A percentile compares a stretch with the other conserved stretches of the same genome.
Evolutionary conservation across 2,888 invertebrate species (phyloP).

Genomic region (Melitaea athalia): DNA sequence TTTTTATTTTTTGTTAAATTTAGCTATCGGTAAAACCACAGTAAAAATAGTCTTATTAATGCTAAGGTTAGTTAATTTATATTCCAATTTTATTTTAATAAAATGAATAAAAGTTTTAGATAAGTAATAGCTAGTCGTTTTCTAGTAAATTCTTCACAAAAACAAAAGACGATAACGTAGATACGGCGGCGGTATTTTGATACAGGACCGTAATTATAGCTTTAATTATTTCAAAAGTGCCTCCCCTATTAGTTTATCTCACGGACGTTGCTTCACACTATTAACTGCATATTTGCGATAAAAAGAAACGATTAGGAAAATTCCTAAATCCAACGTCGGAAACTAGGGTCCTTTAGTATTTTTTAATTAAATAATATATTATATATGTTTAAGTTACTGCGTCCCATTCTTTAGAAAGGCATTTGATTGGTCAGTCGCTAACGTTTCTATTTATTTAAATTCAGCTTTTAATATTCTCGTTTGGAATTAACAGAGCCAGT

Average conservation of each 20-base stretch:
- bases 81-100: not conserved
- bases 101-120: not conserved
- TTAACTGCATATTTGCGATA: constrained; percentile 64
- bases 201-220: constrained; percentile 42
- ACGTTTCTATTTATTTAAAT: constrained; percentile 31
- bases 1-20: too few relatives aligned
- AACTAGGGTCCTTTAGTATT: constrained; percentile 32
- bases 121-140: not conserved
- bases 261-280: constrained; percentile 53
- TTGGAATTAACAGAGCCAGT: constrained; percentile 17
- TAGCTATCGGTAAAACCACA: not conserved
- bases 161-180: constrained; percentile 22
- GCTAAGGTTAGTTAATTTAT: not conserved
- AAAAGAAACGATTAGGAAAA: constrained; percentile 64
- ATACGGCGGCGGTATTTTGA: constrained; percentile 28
- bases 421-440: constrained; percentile 19
- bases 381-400: constrained; percentile 41
- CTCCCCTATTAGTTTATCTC: constrained; percentile 70
- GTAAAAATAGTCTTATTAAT: not conserved
- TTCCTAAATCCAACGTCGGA: constrained; percentile 48
- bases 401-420: constrained; percentile 16
- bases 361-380: constrained; percentile 53
- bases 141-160: constrained; percentile 23
- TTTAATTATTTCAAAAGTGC: constrained; percentile 63
- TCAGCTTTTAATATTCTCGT: constrained; percentile 20